Base-by-base conservation (phyloP, 2,888 invertebrate species). In the Ganaspis brasiliensis region DNA sequence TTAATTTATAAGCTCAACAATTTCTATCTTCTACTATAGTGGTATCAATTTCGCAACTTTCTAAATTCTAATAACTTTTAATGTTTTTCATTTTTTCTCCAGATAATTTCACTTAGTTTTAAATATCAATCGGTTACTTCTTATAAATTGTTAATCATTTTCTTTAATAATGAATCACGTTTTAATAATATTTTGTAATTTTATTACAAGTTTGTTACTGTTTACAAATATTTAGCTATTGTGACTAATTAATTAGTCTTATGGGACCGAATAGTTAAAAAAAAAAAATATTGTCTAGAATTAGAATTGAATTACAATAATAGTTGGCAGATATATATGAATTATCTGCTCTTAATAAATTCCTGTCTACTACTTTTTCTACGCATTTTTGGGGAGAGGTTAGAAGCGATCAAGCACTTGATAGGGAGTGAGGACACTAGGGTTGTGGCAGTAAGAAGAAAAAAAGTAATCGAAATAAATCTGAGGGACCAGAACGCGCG, bases 381-480 rank as follows among this genome's bases (percentile, higher is more conserved):
- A 56, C 56, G 56, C 56, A 56, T 21, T 56, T 56, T 56, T 21
- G 10, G 10, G 19, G 10, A 21, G 19, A 56, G 14, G 56, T 21
- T 16, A 49, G 24, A 24, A 19, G 56, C 24, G 56, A 56, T 24
- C 24, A 19, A 24, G 56, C 14, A 56, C 63, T 45, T 63, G 40
- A 45, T 67, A 77, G 78, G 78, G 78, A 72, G 61, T 9, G 24
- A 61, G 52, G 59, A 74, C 55, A 56, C 59, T 49, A 72, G 77
- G 78, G 76, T 73, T 76, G 77, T 75, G 70, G 76, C 71, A 78
- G 63, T 78, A 75, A 72, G 75, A 74, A 56, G 49, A 75, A 81
- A 83, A 82, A 84, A 87, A 81, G 84, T 83, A 86, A 87, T 86
- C 85, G 87, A 87, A 85, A 85, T 86, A 87, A 87, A 87, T 87